Evolutionary conservation across 2,113 vertebrate species (phyloP).

Genomic region (Seriola aureovittata): DNA sequence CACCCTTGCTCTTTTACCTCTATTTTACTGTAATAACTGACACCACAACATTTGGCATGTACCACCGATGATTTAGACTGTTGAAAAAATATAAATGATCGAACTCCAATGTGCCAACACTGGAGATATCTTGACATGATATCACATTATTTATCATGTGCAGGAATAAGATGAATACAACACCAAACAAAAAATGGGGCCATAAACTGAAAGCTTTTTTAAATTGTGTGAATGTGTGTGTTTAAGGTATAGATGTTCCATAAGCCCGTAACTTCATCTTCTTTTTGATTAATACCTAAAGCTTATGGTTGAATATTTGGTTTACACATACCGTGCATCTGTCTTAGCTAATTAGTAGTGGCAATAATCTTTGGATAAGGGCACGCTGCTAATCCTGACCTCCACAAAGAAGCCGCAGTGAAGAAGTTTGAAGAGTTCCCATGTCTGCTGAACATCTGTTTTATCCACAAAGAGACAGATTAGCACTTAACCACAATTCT

Average conservation of each 20-base stretch:
- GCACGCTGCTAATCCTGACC: constrained; percentile 28
- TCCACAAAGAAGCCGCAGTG: constrained; percentile 61
- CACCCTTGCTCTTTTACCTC: not conserved
- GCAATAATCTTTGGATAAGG: constrained; percentile 50
- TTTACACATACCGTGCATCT: constrained; percentile 18
- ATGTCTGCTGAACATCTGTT: constrained; percentile 73
- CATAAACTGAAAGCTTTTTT: not conserved
- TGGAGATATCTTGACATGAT: not conserved
- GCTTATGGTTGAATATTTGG: constrained; percentile 35
- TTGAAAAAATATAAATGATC: not conserved
- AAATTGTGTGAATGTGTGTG: not conserved
- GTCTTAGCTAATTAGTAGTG: constrained; percentile 63
- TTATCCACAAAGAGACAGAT: constrained; percentile 70
- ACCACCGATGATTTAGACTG: not conserved
- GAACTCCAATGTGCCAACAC: not conserved
- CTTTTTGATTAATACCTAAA: constrained; percentile 13
- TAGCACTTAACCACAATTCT: constrained; percentile 64
- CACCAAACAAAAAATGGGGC: not conserved
- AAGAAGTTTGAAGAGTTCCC: constrained; percentile 64
- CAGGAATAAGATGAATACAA: not conserved
- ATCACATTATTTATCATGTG: not conserved
- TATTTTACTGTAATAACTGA: not conserved
- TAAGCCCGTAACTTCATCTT: constrained; percentile 15
- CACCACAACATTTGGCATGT: not conserved
- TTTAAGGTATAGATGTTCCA: not conserved